Conservation (phyloP, 2,113 vertebrate genomes). For the Diphyllodes magnificus region DNA sequence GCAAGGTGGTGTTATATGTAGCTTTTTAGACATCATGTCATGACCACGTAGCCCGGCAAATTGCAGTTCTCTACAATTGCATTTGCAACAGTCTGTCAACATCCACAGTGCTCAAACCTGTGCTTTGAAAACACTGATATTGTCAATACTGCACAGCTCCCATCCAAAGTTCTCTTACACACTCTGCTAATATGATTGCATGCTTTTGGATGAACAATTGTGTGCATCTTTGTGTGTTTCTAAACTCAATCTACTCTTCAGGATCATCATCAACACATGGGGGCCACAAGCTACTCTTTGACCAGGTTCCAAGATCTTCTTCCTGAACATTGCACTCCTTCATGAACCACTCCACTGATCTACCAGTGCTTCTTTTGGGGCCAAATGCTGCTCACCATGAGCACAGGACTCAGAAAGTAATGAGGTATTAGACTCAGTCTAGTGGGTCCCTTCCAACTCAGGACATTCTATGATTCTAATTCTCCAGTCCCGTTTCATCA, state of each 20-base stretch:
- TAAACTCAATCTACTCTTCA: not conserved
- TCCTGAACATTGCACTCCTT: accelerated
- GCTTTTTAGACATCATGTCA: not conserved
- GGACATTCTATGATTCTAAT: not conserved
- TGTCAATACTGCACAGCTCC: not conserved
- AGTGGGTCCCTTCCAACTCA: not conserved
- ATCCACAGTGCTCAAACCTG: accelerated
- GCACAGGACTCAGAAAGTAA: not conserved
- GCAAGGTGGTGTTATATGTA: not conserved
- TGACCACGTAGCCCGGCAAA: accelerated
- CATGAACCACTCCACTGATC: not conserved
- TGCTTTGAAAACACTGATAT: not conserved
- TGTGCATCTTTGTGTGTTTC: not conserved
- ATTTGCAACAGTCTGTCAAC: not conserved
- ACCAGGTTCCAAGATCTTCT: accelerated
- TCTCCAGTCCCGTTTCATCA: not conserved
- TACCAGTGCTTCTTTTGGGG: not conserved
- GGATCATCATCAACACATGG: not conserved
- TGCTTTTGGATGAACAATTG: not conserved
- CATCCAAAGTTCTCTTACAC: not conserved
- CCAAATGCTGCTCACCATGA: not conserved
- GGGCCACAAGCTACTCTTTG: not conserved
- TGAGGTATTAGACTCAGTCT: not conserved
- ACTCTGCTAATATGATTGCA: not conserved
- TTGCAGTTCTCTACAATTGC: accelerated